Base-by-base conservation (phyloP, 2,888 invertebrate species). In the Gari tellinella region DNA sequence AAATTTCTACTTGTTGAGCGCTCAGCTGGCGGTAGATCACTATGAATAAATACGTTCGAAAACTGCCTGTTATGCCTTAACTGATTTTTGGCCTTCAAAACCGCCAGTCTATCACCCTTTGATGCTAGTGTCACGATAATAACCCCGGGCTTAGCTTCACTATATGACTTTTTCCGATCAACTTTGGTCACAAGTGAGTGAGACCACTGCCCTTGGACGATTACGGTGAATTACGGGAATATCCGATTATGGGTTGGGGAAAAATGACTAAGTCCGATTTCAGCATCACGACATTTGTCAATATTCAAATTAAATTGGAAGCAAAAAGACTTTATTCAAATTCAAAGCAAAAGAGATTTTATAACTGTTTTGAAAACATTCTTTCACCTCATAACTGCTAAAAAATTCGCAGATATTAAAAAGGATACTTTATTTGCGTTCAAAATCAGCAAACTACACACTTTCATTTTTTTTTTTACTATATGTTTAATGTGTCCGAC, bases 111-210 rank as follows among this genome's bases (percentile, higher is more conserved):
- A 4, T 52, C 52, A 37, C 37, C 37, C 26, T 37, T 25, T 8
- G 52, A 52, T 15, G 21, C 8, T 21, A 55, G 37, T 41, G 41
- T 41, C 25, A 41, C 38, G 10, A 55, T 31, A 21, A 55, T 21
- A 37, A 55, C 31, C 8, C 55, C 55, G n/a, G 55, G 55, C 21
- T 55, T 21, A 25, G 40, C 38, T 41, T 55, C 41, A 14, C 19
- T 37, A 23, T 17, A 37, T 19, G 55, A 55, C 17, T 41, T 37
- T 15, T 41, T 40, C 15, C 55, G 14, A 23, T 55, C 55, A n/a
- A 41, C 55, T n/a, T 40, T 41, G 21, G 21, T 23, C n/a, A 31
- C 31, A 12, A n/a, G n/a, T n/a, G n/a, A n/a, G n/a, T n/a, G n/a
- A n/a, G n/a, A n/a, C n/a, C n/a, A 25, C 25, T 17, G 21, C 40